phyloP scores from a whole-genome alignment of 2,797 vertebrate genomes.

The Poeciliopsis gracilis region DNA sequence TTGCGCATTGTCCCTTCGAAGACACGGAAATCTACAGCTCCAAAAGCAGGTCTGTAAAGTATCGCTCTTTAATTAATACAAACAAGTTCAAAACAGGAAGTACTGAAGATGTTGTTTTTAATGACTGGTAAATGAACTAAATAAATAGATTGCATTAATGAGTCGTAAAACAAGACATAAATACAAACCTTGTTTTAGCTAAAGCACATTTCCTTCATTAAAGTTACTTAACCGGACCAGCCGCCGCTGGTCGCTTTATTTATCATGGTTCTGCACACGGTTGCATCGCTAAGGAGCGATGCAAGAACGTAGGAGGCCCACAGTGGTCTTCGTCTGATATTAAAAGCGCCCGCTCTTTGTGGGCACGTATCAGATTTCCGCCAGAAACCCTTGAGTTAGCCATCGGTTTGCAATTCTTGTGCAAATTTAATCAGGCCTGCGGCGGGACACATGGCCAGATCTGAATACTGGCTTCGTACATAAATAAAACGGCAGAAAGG shows the following conservation, averaged over 20 bases:
- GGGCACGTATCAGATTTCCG: neutral
- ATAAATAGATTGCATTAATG: slow-evolving; percentile 37
- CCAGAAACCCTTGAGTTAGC: neutral
- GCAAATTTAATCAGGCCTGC: slow-evolving; percentile 6
- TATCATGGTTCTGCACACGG: neutral
- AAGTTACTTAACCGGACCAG: slow-evolving; percentile 8
- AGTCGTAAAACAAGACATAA: slow-evolving; percentile 15
- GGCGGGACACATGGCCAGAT: neutral
- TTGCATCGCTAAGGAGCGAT: neutral
- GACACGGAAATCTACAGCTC: neutral
- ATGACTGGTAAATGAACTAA: slow-evolving; percentile 16
- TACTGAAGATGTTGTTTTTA: neutral
- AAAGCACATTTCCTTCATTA: slow-evolving; percentile 15
- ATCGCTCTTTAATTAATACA: neutral
- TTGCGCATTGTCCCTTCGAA: neutral
- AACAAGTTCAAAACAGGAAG: neutral
- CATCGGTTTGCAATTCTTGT: neutral
- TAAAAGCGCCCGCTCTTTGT: neutral
- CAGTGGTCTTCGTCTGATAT: slow-evolving; percentile 12
- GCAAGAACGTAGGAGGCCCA: neutral
- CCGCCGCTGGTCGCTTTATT: neutral
- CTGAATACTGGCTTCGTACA: slow-evolving; percentile 6
- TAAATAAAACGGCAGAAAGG: neutral
- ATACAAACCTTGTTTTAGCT: neutral
- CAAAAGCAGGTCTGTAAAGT: neutral